A percentile compares a stretch with the other conserved stretches of the same genome.
Evolutionary conservation across 2,113 vertebrate genomes (phyloP).

Genomic region (Corapipo altera): DNA sequence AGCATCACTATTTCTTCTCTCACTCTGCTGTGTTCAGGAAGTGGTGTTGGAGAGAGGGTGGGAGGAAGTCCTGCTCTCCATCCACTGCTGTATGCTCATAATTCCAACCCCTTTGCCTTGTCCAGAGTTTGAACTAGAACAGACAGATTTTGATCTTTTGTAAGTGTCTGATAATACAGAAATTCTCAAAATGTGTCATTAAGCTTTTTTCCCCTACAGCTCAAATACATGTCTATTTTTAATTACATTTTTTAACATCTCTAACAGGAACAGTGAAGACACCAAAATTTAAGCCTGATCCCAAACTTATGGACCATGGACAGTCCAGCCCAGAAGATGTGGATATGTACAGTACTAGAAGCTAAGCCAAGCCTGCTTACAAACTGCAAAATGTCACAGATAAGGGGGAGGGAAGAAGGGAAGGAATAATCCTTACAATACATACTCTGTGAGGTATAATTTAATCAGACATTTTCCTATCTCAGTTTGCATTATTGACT

Average conservation of each 20-base stretch:
- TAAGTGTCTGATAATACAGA: not conserved
- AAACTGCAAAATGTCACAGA: slow-evolving; percentile 11
- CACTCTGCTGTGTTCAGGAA: not conserved
- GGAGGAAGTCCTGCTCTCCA: not conserved
- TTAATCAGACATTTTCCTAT: slow-evolving; percentile 33
- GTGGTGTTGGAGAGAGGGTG: not conserved
- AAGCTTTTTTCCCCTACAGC: not conserved
- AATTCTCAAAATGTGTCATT: not conserved
- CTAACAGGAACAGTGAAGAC: slow-evolving; percentile 64
- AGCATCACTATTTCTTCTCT: not conserved
- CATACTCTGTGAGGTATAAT: not conserved
- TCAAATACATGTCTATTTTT: not conserved
- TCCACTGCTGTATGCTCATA: not conserved
- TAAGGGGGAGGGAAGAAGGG: slow-evolving; percentile 42
- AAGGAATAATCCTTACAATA: slow-evolving; percentile 37
- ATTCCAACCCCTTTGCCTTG: not conserved
- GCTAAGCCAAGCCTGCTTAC: slow-evolving; percentile 59
- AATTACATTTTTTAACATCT: slow-evolving; percentile 18
- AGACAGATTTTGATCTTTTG: not conserved
- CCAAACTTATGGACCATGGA: slow-evolving; percentile 84
- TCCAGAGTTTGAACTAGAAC: not conserved
- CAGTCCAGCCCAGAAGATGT: slow-evolving; percentile 86
- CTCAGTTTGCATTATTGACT: slow-evolving; percentile 23
- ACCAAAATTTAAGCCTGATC: slow-evolving; percentile 74
- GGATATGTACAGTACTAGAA: slow-evolving; percentile 91